A percentile compares a stretch with the other conserved stretches of the same genome.
These are phyloP conservation scores for Cossypha heuglini DNA, from an alignment of 2,797 vertebrate species.

Conservation along the genomic window DNA sequence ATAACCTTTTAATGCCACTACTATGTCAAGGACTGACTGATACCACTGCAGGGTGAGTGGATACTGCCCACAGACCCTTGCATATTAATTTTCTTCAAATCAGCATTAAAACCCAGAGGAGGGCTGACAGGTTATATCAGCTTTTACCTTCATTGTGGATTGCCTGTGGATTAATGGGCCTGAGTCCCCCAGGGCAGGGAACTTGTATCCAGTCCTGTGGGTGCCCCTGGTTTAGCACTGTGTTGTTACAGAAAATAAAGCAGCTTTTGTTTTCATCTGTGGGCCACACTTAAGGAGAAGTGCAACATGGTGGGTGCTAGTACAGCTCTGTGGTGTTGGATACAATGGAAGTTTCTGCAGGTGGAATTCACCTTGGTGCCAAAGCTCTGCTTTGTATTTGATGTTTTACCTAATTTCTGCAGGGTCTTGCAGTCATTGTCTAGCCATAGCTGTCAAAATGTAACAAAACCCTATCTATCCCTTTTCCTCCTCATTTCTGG, in stretches of 20 bases:
- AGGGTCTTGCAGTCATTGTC: not conserved
- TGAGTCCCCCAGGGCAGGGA: not conserved
- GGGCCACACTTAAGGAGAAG: not conserved
- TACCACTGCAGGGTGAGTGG: not conserved
- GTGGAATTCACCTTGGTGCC: not conserved
- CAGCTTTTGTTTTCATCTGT: not conserved
- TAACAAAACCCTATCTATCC: not conserved
- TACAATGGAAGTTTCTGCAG: not conserved
- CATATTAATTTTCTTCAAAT: constrained; percentile 2
- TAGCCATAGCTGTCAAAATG: not conserved
- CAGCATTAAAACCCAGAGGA: not conserved
- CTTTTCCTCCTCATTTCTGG: not conserved
- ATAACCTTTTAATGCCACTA: constrained; percentile 9
- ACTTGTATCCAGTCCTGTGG: not conserved
- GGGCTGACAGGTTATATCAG: not conserved
- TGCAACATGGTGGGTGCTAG: not conserved
- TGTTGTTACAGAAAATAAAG: not conserved
- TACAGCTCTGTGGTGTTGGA: not conserved
- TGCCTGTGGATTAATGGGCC: not conserved
- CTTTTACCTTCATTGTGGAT: not conserved
- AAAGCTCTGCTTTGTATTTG: not conserved
- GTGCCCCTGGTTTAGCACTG: not conserved
- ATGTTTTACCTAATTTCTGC: not conserved
- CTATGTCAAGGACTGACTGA: not conserved
- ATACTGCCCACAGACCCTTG: not conserved